Percentiles rank a stretch among this genome's conserved stretches.
phyloP scores from a whole-genome alignment of 1,140 invertebrate genomes.

The Palaemon carinicauda region DNA sequence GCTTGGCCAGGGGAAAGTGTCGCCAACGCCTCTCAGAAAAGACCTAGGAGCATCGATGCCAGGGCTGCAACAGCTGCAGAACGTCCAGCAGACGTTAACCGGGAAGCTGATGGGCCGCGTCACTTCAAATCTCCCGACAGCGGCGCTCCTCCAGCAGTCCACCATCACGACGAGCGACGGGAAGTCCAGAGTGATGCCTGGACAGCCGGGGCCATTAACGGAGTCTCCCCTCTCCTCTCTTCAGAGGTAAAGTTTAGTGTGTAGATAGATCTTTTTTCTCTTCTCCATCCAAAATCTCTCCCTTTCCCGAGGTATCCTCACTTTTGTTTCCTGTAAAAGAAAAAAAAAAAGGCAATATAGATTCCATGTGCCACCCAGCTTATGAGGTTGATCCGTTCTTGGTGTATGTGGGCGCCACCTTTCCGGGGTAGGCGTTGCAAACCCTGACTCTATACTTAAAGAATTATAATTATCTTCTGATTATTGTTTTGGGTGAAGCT shows the following conservation, averaged over 20 bases:
- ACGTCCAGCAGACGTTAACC: constrained; percentile 19
- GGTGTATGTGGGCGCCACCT: not conserved
- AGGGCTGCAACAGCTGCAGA: constrained; percentile 46
- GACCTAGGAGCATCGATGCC: constrained; percentile 28
- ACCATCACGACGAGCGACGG: constrained; percentile 54
- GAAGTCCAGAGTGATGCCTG: constrained; percentile 49
- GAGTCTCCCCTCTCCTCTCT: constrained; percentile 55
- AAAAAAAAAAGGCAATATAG: not conserved
- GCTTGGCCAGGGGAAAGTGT: constrained; percentile 52
- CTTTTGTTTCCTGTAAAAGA: not conserved
- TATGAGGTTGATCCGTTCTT: constrained; percentile 51
- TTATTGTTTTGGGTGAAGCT: not conserved
- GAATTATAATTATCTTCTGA: not conserved
- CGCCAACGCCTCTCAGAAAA: constrained; percentile 55
- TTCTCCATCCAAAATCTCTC: not conserved
- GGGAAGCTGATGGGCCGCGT: constrained; percentile 45
- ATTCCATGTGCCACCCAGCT: not conserved
- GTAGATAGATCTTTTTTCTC: not conserved
- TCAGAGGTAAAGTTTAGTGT: constrained; percentile 49
- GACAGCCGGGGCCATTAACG: constrained; percentile 16
- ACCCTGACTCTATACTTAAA: not conserved
- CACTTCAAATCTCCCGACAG: constrained; percentile 48
- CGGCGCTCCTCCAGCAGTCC: constrained; percentile 56
- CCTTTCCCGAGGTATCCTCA: not conserved
- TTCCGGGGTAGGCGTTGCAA: not conserved